Percentiles rank a stretch among this genome's conserved stretches.
phyloP scores from a whole-genome alignment of 2,888 invertebrate genomes.

The Meganola albula region DNA sequence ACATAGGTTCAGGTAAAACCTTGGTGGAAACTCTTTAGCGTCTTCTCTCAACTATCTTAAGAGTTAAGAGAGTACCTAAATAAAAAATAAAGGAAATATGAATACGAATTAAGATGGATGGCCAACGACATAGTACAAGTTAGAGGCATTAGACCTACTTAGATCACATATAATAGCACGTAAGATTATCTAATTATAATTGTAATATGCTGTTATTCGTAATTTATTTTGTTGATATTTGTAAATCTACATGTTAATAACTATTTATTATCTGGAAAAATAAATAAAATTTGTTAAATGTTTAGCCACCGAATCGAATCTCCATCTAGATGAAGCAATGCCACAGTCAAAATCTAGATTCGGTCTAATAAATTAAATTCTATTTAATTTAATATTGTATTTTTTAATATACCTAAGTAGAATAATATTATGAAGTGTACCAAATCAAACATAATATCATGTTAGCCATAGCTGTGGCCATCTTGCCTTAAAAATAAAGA shows the following conservation, averaged over 20 bases:
- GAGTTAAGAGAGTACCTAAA: too few relatives aligned
- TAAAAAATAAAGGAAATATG: too few relatives aligned
- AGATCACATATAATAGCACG: constrained; percentile 52
- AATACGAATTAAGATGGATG: constrained; percentile 14
- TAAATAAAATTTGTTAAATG: constrained; percentile 69
- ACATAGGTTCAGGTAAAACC: too few relatives aligned
- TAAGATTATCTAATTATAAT: constrained; percentile 65
- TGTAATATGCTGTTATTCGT: constrained; percentile 76
- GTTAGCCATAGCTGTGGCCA: constrained; percentile 71
- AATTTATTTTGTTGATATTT: constrained; percentile 79
- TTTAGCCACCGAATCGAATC: constrained; percentile 61
- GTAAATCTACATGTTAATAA: constrained; percentile 77
- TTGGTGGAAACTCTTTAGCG: too few relatives aligned
- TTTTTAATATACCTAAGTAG: constrained; percentile 55
- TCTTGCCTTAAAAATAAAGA: constrained; percentile 61
- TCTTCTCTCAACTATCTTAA: too few relatives aligned
- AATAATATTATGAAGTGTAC: constrained; percentile 53
- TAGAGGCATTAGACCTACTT: constrained; percentile 59
- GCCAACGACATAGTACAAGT: constrained; percentile 70
- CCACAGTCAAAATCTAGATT: constrained; percentile 43
- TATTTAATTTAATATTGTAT: constrained; percentile 54
- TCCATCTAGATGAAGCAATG: constrained; percentile 36
- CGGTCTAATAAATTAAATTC: constrained; percentile 66
- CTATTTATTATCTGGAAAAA: constrained; percentile 75
- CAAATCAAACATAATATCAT: constrained; percentile 51